These are phyloP conservation scores for Rhogogaster chlorosoma DNA, from an alignment of 2,888 invertebrate species.

Conservation along the genomic window DNA sequence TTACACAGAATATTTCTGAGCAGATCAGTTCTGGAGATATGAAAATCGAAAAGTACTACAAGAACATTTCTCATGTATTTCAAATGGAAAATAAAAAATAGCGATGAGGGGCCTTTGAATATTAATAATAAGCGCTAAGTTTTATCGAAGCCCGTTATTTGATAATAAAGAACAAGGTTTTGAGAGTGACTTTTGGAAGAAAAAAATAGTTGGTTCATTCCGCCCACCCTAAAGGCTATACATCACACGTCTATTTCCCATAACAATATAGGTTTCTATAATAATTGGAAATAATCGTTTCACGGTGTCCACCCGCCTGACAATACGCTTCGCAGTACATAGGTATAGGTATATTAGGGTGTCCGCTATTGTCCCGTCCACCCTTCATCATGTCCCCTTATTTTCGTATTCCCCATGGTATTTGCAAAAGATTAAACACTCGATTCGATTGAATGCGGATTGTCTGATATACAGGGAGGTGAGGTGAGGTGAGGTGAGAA, in stretches of 20 bases:
- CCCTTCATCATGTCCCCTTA: neutral
- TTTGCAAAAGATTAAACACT: neutral
- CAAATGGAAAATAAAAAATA: too few species aligned
- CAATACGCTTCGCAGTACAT: neutral
- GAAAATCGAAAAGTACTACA: too few species aligned
- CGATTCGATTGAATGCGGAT: neutral
- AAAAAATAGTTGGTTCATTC: too few species aligned
- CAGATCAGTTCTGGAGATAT: too few species aligned
- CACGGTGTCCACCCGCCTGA: neutral
- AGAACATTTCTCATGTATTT: too few species aligned
- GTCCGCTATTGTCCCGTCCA: neutral
- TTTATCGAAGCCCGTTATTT: too few species aligned
- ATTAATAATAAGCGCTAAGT: too few species aligned
- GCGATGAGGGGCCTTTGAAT: too few species aligned
- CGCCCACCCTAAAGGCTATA: too few species aligned
- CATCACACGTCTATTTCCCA: neutral
- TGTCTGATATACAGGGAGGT: neutral
- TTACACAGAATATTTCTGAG: too few species aligned
- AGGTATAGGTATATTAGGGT: neutral
- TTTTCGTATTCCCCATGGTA: neutral
- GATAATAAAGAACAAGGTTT: too few species aligned
- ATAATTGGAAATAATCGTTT: constrained; percentile 7
- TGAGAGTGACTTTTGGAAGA: too few species aligned
- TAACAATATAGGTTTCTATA: neutral
- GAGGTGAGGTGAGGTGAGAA: neutral